Evolutionary conservation across 2,888 invertebrate genomes (phyloP).

Genomic region (Anodontia alba): DNA sequence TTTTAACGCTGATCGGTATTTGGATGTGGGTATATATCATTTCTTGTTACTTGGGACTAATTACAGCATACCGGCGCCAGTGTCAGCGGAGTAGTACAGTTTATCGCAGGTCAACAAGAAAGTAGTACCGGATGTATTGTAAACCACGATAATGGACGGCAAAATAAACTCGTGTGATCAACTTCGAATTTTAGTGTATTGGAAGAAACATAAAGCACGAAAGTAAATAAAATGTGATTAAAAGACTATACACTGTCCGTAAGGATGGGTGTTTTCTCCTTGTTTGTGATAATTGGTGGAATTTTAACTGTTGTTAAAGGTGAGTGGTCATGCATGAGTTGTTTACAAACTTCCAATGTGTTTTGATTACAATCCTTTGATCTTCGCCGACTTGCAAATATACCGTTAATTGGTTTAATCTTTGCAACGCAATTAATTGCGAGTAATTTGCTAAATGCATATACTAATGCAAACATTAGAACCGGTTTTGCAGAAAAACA

Average conservation of each 20-base stretch:
- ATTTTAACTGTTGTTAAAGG: constrained; percentile 47
- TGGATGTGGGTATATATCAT: no score
- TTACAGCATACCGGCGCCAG: no score
- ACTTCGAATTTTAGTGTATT: constrained; percentile 49
- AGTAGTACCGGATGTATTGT: constrained; percentile 53
- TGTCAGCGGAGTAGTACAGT: constrained; percentile 48
- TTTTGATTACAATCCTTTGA: constrained; percentile 52
- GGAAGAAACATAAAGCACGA: constrained; percentile 12
- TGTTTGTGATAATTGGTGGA: constrained; percentile 52
- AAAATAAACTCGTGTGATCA: constrained; percentile 46
- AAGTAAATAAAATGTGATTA: constrained; percentile 45
- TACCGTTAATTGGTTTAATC: not conserved
- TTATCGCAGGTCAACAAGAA: constrained; percentile 20
- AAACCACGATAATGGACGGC: constrained; percentile 57
- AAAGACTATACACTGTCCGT: constrained; percentile 48
- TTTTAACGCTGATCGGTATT: no score
- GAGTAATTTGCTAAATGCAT: no score
- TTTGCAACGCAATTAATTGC: not conserved
- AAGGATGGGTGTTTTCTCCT: constrained; percentile 63
- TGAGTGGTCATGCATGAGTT: constrained; percentile 34
- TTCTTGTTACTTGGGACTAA: no score
- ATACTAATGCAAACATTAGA: no score
- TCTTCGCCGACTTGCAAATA: constrained; percentile 47
- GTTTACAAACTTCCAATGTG: constrained; percentile 45
- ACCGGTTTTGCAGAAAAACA: no score